These are phyloP conservation scores for Scopus umbretta DNA, from an alignment of 2,113 vertebrate species.

Conservation along the genomic window DNA sequence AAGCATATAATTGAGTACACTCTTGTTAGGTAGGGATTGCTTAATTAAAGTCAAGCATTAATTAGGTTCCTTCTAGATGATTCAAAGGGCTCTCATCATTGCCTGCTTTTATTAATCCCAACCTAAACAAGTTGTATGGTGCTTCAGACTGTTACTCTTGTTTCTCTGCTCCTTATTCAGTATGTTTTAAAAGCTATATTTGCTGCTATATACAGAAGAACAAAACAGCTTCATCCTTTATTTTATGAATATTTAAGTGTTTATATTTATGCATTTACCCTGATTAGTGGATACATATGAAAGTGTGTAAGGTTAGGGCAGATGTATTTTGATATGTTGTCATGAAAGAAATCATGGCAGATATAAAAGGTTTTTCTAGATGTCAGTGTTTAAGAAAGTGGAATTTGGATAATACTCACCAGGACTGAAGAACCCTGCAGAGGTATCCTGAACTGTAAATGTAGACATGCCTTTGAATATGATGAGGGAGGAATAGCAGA, in stretches of 20 bases:
- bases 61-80: neutral
- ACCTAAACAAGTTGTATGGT: neutral
- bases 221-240: neutral
- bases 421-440: neutral
- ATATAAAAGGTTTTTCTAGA: neutral
- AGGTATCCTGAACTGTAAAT: neutral
- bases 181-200: neutral
- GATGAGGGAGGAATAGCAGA: neutral
- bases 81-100: neutral
- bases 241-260: neutral
- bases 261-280: neutral
- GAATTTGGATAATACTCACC: neutral
- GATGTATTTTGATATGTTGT: neutral
- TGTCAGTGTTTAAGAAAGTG: neutral
- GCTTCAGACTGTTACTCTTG: neutral
- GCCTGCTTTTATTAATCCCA: neutral
- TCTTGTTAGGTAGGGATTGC: neutral
- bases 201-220: neutral
- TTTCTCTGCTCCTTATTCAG: neutral
- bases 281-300: neutral
- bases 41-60: slow-evolving; percentile 27
- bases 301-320: neutral
- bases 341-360: neutral
- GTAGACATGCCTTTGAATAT: neutral
- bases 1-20: neutral